phyloP scores from a whole-genome alignment of 2,113 vertebrate species.

The Oceanites oceanicus region DNA sequence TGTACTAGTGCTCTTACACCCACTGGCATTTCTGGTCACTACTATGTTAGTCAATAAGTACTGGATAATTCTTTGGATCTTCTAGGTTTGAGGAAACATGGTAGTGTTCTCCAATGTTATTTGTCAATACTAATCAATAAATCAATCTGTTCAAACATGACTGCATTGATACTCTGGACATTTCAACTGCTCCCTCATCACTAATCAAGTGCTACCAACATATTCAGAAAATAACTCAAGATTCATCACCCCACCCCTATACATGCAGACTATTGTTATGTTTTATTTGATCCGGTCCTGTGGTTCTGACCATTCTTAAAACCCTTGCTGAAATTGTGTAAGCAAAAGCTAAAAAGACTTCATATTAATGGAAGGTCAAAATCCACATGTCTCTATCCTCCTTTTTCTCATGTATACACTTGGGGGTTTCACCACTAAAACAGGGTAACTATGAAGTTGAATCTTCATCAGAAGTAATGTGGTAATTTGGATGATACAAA shows the following conservation, averaged over 20 bases:
- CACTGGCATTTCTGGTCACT: neutral
- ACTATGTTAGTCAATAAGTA: neutral
- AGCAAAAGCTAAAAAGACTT: neutral
- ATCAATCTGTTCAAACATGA: neutral
- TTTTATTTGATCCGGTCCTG: neutral
- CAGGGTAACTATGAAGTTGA: neutral
- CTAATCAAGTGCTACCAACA: neutral
- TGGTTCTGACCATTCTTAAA: neutral
- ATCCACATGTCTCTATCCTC: neutral
- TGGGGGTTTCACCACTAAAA: neutral
- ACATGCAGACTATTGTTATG: neutral
- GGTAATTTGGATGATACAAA: neutral
- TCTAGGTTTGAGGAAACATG: neutral
- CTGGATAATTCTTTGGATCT: neutral
- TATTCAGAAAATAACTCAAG: neutral
- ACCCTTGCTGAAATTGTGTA: neutral
- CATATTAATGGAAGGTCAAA: neutral
- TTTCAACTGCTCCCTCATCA: neutral
- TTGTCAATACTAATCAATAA: neutral
- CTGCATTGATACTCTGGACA: no score
- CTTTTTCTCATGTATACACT: neutral
- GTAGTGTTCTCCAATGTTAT: neutral
- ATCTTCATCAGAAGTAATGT: neutral
- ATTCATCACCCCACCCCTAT: neutral
- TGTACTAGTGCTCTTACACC: neutral